A percentile compares a stretch with the other conserved stretches of the same genome.
These are phyloP conservation scores for Sylvicapra grimmia DNA, from an alignment of 2,113 vertebrate species.

Conservation along the genomic window DNA sequence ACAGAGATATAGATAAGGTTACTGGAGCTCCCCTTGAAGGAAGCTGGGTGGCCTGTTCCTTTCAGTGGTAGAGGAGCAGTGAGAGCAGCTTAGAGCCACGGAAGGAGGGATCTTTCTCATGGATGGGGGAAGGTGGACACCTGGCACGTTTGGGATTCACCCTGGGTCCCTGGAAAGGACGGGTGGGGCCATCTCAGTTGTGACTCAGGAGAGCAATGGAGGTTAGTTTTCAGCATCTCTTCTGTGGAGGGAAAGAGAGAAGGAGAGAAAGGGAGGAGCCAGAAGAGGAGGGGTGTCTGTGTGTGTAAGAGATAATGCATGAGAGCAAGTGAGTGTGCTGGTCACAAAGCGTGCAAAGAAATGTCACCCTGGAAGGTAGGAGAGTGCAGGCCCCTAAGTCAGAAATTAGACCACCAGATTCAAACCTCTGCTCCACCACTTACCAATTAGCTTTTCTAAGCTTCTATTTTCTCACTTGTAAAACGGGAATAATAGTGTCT, in stretches of 20 bases:
- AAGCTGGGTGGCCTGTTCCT: not conserved
- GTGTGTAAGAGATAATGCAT: not conserved
- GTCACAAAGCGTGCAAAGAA: not conserved
- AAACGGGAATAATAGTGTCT: not conserved
- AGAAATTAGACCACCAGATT: not conserved
- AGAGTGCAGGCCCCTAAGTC: not conserved
- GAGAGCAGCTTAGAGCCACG: not conserved
- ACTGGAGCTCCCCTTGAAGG: not conserved
- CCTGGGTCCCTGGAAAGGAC: rapidly evolving
- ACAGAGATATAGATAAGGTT: not conserved
- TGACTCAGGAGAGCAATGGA: not conserved
- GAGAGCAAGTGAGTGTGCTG: not conserved
- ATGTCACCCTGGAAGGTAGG: not conserved
- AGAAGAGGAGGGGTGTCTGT: not conserved
- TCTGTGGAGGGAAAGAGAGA: not conserved
- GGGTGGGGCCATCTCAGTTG: not conserved
- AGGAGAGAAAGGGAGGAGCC: not conserved
- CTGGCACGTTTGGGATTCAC: not conserved
- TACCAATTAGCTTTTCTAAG: not conserved
- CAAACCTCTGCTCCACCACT: not conserved
- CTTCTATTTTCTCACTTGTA: not conserved
- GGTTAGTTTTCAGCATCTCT: not conserved
- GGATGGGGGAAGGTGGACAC: not conserved
- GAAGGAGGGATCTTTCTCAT: not conserved
- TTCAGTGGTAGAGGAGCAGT: not conserved